These are phyloP conservation scores for Quadroppia sp. DNA, from an alignment of 2,888 invertebrate genomes.

Conservation along the genomic window DNA sequence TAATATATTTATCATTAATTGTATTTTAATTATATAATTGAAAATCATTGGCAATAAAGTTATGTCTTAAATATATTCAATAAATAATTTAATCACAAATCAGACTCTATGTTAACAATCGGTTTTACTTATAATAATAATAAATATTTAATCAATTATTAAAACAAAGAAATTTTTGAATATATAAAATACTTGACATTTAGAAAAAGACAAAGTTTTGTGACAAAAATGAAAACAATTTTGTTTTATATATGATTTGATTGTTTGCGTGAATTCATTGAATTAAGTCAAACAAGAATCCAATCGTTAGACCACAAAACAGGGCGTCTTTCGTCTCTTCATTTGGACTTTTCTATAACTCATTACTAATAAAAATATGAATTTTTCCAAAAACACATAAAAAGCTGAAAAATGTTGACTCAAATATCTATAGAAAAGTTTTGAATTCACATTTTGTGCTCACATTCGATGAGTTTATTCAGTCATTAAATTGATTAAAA, in stretches of 20 bases:
- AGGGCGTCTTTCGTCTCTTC: constrained; percentile 2
- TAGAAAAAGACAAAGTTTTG: too few relatives aligned
- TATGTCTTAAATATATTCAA: too few relatives aligned
- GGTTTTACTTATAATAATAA: too few relatives aligned
- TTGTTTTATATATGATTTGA: neutral
- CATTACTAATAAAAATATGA: neutral
- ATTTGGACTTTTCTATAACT: too few relatives aligned
- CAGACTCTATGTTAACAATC: too few relatives aligned
- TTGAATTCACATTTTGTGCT: neutral
- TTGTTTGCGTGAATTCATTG: constrained; percentile 13
- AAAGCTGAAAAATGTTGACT: neutral
- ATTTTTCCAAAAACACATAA: neutral
- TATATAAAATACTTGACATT: too few relatives aligned
- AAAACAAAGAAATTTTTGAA: too few relatives aligned
- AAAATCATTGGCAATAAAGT: too few relatives aligned
- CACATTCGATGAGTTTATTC: constrained; percentile 4
- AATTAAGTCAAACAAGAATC: constrained; percentile 3
- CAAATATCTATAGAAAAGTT: neutral
- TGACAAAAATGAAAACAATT: neutral
- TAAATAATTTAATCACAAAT: too few relatives aligned
- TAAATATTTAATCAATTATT: too few relatives aligned
- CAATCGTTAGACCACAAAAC: neutral
- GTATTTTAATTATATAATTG: too few relatives aligned
- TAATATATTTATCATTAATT: too few relatives aligned
- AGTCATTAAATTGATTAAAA: constrained; percentile 27